Conservation (phyloP, 2,888 invertebrate species). For the Tetranychus truncatus region DNA sequence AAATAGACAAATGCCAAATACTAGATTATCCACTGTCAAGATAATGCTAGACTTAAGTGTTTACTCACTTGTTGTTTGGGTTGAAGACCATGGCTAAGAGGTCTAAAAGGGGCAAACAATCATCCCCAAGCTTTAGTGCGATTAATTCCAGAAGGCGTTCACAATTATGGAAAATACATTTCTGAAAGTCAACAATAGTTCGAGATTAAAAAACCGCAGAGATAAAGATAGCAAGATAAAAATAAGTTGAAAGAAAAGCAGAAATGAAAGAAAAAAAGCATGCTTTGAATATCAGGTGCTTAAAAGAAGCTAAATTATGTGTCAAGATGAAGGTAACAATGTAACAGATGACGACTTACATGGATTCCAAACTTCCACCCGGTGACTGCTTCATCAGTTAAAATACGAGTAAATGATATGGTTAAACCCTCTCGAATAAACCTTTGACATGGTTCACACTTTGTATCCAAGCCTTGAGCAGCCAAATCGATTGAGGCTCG, state of each 20-base stretch:
- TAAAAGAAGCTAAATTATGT: not conserved
- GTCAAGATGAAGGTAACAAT: constrained; percentile 1
- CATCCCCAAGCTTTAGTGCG: constrained; percentile 63
- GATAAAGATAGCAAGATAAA: not conserved
- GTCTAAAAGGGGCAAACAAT: constrained; percentile 73
- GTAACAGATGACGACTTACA: constrained; percentile 32
- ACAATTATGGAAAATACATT: constrained; percentile 81
- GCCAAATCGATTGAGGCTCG: constrained; percentile 15
- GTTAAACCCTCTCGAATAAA: constrained; percentile 87
- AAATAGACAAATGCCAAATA: not conserved
- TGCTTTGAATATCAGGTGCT: not conserved
- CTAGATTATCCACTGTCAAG: not conserved
- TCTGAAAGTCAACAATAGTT: constrained; percentile 30
- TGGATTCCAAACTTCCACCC: constrained; percentile 96
- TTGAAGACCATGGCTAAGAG: constrained; percentile 80
- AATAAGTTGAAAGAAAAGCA: not conserved
- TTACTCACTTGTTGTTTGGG: constrained; percentile 72
- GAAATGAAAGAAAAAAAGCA: not conserved
- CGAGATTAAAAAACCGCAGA: not conserved
- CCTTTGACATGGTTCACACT: constrained; percentile 72
- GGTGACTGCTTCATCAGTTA: constrained; percentile 90
- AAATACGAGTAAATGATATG: constrained; percentile 81
- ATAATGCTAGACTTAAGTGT: not conserved
- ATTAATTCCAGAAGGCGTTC: constrained; percentile 77
- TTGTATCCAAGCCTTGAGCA: constrained; percentile 55